A percentile compares a stretch with the other conserved stretches of the same genome.
These are phyloP conservation scores for Helleia helle DNA, from an alignment of 2,888 invertebrate genomes.

Conservation along the genomic window DNA sequence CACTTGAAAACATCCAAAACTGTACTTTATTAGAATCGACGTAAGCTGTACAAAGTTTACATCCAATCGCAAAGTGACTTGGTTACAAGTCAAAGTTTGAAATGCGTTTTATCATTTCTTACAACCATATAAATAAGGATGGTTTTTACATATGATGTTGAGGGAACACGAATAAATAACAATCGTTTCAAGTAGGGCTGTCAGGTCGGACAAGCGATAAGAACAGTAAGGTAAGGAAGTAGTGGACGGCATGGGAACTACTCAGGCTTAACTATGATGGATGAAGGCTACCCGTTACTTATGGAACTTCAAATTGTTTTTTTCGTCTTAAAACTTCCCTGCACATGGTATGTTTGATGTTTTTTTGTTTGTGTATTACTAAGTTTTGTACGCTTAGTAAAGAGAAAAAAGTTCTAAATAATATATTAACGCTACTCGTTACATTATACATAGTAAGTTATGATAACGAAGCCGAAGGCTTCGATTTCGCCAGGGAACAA, in stretches of 20 bases:
- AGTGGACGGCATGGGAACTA: constrained; percentile 13
- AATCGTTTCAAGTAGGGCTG: constrained; percentile 14
- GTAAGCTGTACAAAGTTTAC: not conserved
- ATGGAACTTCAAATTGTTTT: not conserved
- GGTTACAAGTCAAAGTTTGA: not conserved
- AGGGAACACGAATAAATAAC: constrained; percentile 10
- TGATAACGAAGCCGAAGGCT: too few relatives aligned
- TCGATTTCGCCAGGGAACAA: too few relatives aligned
- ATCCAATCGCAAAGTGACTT: not conserved
- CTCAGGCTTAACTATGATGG: constrained; percentile 15
- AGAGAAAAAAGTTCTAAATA: too few relatives aligned
- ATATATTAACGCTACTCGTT: too few relatives aligned
- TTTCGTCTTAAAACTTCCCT: not conserved
- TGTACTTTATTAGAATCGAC: not conserved
- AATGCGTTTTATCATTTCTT: constrained; percentile 2
- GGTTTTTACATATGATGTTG: not conserved
- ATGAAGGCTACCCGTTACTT: constrained; percentile 10
- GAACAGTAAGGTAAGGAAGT: constrained; percentile 9
- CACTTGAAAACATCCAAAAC: not conserved
- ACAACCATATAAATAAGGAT: constrained; percentile 7
- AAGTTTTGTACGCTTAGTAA: too few relatives aligned
- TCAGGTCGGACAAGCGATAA: constrained; percentile 11
- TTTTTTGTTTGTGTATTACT: too few relatives aligned
- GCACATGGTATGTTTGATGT: not conserved
- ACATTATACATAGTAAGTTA: too few relatives aligned